Evolutionary conservation across 2,113 vertebrate genomes (phyloP).

Genomic region (Esox niger): DNA sequence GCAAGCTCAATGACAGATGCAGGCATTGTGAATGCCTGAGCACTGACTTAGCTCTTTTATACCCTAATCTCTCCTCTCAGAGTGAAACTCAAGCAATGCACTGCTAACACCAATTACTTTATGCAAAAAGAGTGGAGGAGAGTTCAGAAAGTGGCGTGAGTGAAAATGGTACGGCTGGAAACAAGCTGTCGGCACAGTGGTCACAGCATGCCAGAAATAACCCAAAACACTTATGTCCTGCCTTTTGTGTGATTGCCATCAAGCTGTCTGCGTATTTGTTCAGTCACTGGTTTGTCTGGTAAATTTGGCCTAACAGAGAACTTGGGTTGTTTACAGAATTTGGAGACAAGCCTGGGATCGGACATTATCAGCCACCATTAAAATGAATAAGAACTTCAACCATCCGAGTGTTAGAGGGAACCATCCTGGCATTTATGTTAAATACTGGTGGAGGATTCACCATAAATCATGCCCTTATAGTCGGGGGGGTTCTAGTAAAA

Average conservation of each 20-base stretch:
- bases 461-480: background rate
- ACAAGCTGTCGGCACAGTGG: constrained; percentile 32
- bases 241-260: constrained; percentile 16
- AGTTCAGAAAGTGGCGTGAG: constrained; percentile 62
- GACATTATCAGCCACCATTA: too few species aligned
- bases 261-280: background rate
- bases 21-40: constrained; percentile 53
- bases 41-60: constrained; percentile 67
- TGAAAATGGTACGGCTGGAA: constrained; percentile 51
- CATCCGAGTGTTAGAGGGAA: too few species aligned
- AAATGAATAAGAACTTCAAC: too few species aligned
- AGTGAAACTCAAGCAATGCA: constrained; percentile 51
- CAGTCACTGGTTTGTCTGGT: background rate
- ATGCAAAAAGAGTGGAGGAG: constrained; percentile 66
- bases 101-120: constrained; percentile 66
- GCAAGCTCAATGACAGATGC: constrained; percentile 55
- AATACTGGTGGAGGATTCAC: background rate
- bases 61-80: constrained; percentile 62
- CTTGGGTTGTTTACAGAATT: too few species aligned
- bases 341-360: too few species aligned
- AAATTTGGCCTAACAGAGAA: background rate
- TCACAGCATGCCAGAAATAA: constrained; percentile 37
- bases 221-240: constrained; percentile 17
- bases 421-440: too few species aligned
- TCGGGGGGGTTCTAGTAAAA: too few species aligned